A percentile compares a stretch with the other conserved stretches of the same genome.
These are phyloP conservation scores for Lerista edwardsae DNA, from an alignment of 2,797 vertebrate species.

Conservation along the genomic window DNA sequence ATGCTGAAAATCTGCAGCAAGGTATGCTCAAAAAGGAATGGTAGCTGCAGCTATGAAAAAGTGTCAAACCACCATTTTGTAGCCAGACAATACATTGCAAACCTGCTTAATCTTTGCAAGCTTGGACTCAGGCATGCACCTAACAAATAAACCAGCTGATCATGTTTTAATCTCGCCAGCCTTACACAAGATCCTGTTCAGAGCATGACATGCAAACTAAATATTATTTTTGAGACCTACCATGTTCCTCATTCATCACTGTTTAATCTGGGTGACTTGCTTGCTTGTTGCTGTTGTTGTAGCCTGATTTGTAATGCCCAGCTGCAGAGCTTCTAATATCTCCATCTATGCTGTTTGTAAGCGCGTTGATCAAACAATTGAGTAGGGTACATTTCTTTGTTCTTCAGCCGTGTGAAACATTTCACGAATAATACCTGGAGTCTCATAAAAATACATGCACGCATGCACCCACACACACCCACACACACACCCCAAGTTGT, in stretches of 20 bases:
- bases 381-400: neutral
- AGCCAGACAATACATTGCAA: neutral
- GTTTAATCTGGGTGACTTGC: neutral
- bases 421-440: conserved; percentile 14
- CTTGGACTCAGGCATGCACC: neutral
- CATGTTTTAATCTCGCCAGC: neutral
- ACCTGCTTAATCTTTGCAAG: too few species aligned
- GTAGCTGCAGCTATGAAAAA: neutral
- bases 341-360: conserved; percentile 7
- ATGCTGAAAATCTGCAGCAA: neutral
- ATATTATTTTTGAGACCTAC: neutral
- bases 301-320: neutral
- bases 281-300: neutral
- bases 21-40: neutral
- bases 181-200: neutral
- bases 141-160: neutral
- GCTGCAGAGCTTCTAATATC: neutral
- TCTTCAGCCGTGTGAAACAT: conserved; percentile 18
- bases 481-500: neutral
- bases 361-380: conserved; percentile 10
- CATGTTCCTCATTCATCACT: neutral
- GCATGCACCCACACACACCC: too few species aligned
- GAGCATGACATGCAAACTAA: neutral
- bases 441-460: conserved; percentile 5
- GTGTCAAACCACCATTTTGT: neutral